A percentile compares a stretch with the other conserved stretches of the same genome.
Conservation (phyloP, 2,113 vertebrate genomes). For the Clarias gariepinus region DNA sequence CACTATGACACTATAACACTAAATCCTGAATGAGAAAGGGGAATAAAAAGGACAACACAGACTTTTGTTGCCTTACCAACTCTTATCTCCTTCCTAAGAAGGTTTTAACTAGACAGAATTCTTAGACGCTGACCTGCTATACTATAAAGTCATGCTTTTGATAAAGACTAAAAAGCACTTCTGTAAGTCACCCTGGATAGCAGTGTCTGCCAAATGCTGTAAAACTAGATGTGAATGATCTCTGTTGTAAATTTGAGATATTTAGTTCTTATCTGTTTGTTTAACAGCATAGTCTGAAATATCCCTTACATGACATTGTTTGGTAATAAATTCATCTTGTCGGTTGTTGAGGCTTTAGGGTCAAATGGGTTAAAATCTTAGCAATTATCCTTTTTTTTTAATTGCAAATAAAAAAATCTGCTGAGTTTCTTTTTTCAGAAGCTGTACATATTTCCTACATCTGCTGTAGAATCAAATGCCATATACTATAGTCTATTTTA, state of each 20-base stretch:
- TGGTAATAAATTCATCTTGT: not conserved
- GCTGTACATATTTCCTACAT: no score
- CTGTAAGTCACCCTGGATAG: not conserved
- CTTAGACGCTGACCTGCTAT: not conserved
- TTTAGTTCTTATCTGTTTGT: not conserved
- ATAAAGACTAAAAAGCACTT: not conserved
- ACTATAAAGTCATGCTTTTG: not conserved
- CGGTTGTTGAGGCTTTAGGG: not conserved
- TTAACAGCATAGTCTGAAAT: not conserved
- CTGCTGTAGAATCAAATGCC: no score
- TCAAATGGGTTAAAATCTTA: not conserved
- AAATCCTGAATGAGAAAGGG: not conserved
- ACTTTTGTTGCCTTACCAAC: not conserved
- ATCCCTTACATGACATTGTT: not conserved
- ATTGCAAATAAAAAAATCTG: not conserved
- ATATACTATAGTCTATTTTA: no score
- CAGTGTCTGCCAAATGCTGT: not conserved
- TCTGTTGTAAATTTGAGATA: not conserved
- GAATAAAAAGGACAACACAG: slow-evolving; percentile 2
- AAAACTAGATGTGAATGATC: not conserved
- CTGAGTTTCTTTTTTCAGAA: not conserved
- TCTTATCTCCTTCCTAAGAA: not conserved
- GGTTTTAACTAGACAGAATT: slow-evolving; percentile 9
- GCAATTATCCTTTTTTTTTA: not conserved
- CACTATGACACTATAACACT: no score